Base-by-base conservation (phyloP, 2,797 vertebrate species). In the Percopsis omiscomaycus region DNA sequence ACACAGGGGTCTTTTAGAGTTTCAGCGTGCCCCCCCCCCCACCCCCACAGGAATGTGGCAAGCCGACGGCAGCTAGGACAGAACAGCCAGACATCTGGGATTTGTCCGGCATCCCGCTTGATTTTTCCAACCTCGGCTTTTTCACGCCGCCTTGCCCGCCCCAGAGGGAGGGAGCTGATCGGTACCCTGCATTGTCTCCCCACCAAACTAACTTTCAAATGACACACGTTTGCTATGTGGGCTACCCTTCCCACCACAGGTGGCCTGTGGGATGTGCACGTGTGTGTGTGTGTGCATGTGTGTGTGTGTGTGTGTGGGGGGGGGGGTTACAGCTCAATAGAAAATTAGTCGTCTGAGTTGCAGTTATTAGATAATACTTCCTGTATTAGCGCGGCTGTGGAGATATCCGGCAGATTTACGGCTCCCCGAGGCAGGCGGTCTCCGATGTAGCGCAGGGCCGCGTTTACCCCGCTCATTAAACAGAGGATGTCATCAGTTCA, bases 401-500 rank as follows among this genome's bases (percentile, higher is more conserved):
- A 80, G 88, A 89, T 87, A 85, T 84, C 69, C 58, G 84, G 81
- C 91, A 92, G 91, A 92, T 94, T 96, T 94, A 93, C 88, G 89
- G 89, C 90, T 88, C 90, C 88, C 84, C 64, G 80, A 74, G 90
- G 88, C 75, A 84, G 91, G 92, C 91, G 84, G 89, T 1, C 22
- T 86, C 88, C 86, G 72, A 86, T 83, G 79, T 87, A 91, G 94
- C 90, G 89, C 59, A 88, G 37, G 85, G 88, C 75, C 75, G 91
- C 71, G 89, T 89, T 92, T 93, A 92, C 88, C 89, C 91, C 88
- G 92, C 92, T 96, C 94, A 94, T 95, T 94, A 95, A 94, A 94
- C 85, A 85, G 91, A 94, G 93, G 94, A 96, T 97, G 95, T 98
- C 95, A 96, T 96, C 96, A 94, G 94, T 97, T 95, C 80, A 83